Evolutionary conservation across 2,797 vertebrate genomes (phyloP).

Genomic region (Rhincodon typus): DNA sequence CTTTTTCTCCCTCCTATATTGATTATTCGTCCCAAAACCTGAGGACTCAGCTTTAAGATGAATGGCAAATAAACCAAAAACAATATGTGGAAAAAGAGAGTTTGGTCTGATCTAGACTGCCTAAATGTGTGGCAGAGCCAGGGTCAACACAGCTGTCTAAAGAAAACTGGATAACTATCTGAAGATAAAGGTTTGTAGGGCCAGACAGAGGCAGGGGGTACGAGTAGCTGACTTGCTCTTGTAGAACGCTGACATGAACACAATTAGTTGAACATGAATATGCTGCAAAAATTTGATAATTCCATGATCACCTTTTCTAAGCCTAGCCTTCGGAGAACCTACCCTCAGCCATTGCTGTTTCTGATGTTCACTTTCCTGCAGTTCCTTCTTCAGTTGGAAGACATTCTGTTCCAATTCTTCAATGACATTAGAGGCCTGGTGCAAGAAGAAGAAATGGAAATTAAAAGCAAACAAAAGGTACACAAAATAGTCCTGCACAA

Average conservation of each 20-base stretch:
- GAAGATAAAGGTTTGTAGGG: neutral
- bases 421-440: slow-evolving; percentile 69
- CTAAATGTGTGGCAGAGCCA: neutral
- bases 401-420: slow-evolving; percentile 65
- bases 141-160: neutral
- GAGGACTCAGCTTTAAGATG: neutral
- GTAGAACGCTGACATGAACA: neutral
- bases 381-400: slow-evolving; percentile 66
- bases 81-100: neutral
- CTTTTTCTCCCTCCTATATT: too few relatives aligned
- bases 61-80: neutral
- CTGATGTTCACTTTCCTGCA: slow-evolving; percentile 70
- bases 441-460: neutral
- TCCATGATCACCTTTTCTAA: neutral
- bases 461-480: neutral
- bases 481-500: neutral
- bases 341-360: slow-evolving; percentile 71
- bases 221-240: neutral
- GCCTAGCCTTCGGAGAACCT: slow-evolving; percentile 42
- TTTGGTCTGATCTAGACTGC: neutral
- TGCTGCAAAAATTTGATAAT: neutral
- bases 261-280: neutral
- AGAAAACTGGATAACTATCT: neutral
- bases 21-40: neutral
- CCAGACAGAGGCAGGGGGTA: neutral